Conservation (phyloP, 2,113 vertebrate genomes). For the Nothocercus julius region DNA sequence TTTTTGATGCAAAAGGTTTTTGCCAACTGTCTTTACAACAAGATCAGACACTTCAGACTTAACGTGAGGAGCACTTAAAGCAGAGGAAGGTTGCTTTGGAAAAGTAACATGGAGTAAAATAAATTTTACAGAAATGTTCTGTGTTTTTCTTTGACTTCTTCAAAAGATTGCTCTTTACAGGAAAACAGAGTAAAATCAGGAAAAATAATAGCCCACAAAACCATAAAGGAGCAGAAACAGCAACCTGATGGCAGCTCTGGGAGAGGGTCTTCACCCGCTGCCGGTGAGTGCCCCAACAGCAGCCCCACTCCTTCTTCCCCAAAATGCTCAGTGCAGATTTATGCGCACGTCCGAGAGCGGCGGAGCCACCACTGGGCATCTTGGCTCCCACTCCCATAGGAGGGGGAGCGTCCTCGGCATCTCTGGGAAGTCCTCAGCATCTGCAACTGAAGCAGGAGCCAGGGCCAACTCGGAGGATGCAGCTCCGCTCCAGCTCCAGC, state of each 20-base stretch:
- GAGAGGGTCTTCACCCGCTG: not conserved
- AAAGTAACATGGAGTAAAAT: constrained; percentile 1
- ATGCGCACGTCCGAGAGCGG: not conserved
- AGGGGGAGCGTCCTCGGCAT: not conserved
- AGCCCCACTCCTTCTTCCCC: not conserved
- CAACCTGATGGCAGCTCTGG: not conserved
- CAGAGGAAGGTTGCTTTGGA: not conserved
- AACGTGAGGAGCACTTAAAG: not conserved
- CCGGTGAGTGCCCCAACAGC: not conserved
- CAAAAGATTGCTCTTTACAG: not conserved
- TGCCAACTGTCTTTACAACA: not conserved
- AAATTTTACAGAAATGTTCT: not conserved
- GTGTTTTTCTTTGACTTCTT: not conserved
- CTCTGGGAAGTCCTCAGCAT: not conserved
- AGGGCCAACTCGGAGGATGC: not conserved
- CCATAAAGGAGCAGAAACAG: not conserved
- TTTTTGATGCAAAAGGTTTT: not conserved
- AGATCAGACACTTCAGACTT: not conserved
- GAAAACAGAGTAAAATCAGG: not conserved
- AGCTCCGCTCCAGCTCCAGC: not conserved
- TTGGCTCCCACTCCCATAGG: not conserved
- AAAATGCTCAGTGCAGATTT: not conserved
- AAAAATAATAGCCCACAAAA: not conserved
- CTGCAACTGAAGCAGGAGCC: not conserved
- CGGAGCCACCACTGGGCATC: not conserved